These are phyloP conservation scores for Drosophila prolongata DNA, from an alignment of 2,888 invertebrate species.

Conservation along the genomic window DNA sequence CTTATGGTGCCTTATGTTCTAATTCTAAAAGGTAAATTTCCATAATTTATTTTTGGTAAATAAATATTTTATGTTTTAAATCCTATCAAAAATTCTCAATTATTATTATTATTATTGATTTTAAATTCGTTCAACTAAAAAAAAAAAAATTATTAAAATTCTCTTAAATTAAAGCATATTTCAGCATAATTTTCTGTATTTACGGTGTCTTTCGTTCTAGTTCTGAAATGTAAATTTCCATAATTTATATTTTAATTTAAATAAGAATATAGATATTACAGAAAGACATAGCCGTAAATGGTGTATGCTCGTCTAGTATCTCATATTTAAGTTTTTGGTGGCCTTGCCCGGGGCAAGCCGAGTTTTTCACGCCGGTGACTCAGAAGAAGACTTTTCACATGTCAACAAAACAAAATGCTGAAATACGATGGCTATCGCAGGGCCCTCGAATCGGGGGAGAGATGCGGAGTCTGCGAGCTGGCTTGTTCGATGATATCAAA, in stretches of 20 bases:
- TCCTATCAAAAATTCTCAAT: too few relatives aligned
- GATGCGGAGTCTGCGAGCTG: slow-evolving; percentile 42
- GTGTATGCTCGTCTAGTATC: background rate
- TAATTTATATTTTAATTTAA: background rate
- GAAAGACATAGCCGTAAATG: background rate
- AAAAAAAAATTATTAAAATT: too few relatives aligned
- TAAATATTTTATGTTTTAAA: too few relatives aligned
- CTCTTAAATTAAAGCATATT: too few relatives aligned
- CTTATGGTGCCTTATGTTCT: too few relatives aligned
- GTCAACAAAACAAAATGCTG: slow-evolving; percentile 35
- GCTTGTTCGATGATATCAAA: slow-evolving; percentile 74
- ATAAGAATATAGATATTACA: background rate
- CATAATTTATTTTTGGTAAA: background rate
- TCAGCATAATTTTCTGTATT: too few relatives aligned
- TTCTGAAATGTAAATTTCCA: too few relatives aligned
- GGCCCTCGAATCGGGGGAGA: slow-evolving; percentile 30
- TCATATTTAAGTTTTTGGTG: background rate
- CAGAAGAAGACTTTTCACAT: slow-evolving; percentile 42
- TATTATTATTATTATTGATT: too few relatives aligned
- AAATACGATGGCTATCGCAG: slow-evolving; percentile 47
- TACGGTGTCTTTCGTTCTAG: too few relatives aligned
- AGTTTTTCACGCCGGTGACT: slow-evolving; percentile 21
- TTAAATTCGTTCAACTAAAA: too few relatives aligned
- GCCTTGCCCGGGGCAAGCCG: slow-evolving; percentile 28
- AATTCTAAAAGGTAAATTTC: too few relatives aligned